A percentile compares a stretch with the other conserved stretches of the same genome.
These are phyloP conservation scores for Palythoa grandis DNA, from an alignment of 92 coral and sea anemone species.

Conservation along the genomic window DNA sequence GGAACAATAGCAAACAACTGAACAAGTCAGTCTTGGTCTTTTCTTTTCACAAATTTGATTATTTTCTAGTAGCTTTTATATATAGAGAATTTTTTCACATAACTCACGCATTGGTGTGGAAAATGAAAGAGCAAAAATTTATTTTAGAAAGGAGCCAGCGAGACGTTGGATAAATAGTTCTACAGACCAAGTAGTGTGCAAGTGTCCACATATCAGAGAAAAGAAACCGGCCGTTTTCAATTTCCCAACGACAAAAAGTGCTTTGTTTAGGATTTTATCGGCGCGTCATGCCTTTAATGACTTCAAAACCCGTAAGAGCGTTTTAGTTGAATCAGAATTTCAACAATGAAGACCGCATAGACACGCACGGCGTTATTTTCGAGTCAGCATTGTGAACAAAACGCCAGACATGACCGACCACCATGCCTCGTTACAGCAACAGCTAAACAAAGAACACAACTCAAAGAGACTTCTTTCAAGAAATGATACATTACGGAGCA, in stretches of 20 bases:
- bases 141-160: background rate
- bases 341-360: background rate
- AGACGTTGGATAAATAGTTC: background rate
- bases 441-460: background rate
- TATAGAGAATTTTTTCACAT: background rate
- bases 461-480: constrained; percentile 18
- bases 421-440: constrained; percentile 3
- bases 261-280: background rate
- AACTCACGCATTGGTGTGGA: background rate
- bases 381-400: constrained; percentile 9
- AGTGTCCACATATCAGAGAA: background rate
- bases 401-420: no score
- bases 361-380: constrained; percentile 16
- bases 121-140: background rate
- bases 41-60: constrained; percentile 10
- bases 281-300: background rate
- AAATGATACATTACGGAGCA: background rate
- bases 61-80: background rate
- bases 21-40: background rate
- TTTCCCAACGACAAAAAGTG: background rate
- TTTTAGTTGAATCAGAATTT: background rate
- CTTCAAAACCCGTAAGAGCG: background rate
- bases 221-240: constrained; percentile 4
- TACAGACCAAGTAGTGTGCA: background rate
- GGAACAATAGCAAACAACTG: background rate